A percentile compares a stretch with the other conserved stretches of the same genome.
Conservation (phyloP, 2,888 invertebrate species). For the Hypsopygia costalis region DNA sequence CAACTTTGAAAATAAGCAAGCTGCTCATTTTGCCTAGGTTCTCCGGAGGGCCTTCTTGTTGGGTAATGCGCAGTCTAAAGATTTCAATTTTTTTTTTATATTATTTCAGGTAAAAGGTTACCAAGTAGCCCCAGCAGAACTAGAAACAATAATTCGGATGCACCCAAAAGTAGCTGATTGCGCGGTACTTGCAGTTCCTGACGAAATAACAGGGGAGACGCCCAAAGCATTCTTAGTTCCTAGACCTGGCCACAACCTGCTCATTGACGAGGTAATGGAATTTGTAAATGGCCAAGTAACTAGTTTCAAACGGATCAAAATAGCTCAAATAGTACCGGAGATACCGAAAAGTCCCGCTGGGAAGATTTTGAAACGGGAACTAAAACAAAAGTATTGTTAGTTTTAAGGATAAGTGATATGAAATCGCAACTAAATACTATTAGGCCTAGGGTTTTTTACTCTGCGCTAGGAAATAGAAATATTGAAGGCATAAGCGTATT, state of each 20-base stretch:
- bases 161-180: slow-evolving; percentile 90
- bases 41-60: too few relatives aligned
- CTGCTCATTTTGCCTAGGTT: too few relatives aligned
- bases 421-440: too few relatives aligned
- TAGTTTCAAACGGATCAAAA: slow-evolving; percentile 85
- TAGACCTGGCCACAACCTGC: slow-evolving; percentile 55
- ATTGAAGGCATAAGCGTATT: too few relatives aligned
- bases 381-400: slow-evolving; percentile 68
- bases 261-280: slow-evolving; percentile 81
- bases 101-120: slow-evolving; percentile 81
- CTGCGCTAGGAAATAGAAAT: too few relatives aligned
- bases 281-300: slow-evolving; percentile 85
- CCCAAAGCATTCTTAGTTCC: slow-evolving; percentile 88
- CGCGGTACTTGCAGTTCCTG: slow-evolving; percentile 90
- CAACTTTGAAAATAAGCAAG: too few relatives aligned
- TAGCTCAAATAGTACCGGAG: slow-evolving; percentile 83
- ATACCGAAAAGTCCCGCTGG: slow-evolving; percentile 90
- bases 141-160: slow-evolving; percentile 87
- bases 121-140: slow-evolving; percentile 94
- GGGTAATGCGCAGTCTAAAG: too few relatives aligned
- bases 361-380: slow-evolving; percentile 85
- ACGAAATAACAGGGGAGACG: slow-evolving; percentile 85
- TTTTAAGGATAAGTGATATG: not conserved
- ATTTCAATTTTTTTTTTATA: too few relatives aligned
- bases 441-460: too few relatives aligned